These are phyloP conservation scores for Muscicapa adusta DNA, from an alignment of 2,113 vertebrate species.

Conservation along the genomic window DNA sequence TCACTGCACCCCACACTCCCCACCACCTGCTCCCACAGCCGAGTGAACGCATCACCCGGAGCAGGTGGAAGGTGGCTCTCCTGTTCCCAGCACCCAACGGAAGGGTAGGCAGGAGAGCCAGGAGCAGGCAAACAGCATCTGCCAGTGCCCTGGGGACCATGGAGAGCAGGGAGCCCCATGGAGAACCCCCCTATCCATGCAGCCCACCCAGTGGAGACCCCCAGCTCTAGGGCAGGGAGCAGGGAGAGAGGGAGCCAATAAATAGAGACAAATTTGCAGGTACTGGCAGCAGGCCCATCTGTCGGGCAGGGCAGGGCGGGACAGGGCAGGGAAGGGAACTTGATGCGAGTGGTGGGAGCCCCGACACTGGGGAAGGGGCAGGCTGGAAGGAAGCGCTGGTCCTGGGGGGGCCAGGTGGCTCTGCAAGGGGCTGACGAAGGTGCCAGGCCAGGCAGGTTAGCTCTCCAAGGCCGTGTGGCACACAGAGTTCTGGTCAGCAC, in stretches of 20 bases:
- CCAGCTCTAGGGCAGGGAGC: conserved; percentile 9
- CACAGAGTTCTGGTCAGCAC: conserved; percentile 80
- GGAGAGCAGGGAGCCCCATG: neutral
- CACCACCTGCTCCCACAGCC: neutral
- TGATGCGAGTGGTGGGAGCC: neutral
- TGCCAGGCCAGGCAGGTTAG: conserved; percentile 68
- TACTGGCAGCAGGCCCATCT: neutral
- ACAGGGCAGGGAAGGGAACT: neutral
- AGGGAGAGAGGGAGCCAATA: conserved; percentile 69
- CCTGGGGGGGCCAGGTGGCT: neutral
- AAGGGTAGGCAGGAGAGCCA: neutral
- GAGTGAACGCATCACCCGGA: neutral
- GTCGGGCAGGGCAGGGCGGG: neutral
- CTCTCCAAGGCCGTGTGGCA: conserved; percentile 77
- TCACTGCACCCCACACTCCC: no score
- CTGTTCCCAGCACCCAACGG: neutral
- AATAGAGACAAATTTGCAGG: conserved; percentile 63
- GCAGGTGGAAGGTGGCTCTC: neutral
- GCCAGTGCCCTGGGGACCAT: neutral
- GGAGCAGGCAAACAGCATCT: neutral
- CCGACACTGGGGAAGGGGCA: neutral
- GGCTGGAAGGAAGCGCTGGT: neutral
- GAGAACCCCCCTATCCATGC: neutral
- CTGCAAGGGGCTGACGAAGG: conserved; percentile 36
- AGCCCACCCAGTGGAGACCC: neutral